A percentile compares a stretch with the other conserved stretches of the same genome.
These are phyloP conservation scores for Lacanobia oleracea DNA, from an alignment of 2,888 invertebrate species.

Conservation along the genomic window DNA sequence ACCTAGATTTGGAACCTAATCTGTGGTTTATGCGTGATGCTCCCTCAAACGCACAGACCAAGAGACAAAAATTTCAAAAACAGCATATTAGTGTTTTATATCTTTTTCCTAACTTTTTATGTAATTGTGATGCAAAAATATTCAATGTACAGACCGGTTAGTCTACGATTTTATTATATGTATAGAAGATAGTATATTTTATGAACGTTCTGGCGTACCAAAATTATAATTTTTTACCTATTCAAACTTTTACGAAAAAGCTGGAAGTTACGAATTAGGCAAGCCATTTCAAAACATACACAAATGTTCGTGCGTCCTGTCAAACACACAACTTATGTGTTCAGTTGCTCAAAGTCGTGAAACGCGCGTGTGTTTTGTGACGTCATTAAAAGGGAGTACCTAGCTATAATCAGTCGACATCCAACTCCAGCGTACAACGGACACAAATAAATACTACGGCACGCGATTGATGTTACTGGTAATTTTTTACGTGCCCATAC, in stretches of 20 bases:
- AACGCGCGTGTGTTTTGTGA: conserved; percentile 32
- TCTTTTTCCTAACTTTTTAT: too few relatives aligned
- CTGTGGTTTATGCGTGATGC: too few relatives aligned
- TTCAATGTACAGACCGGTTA: too few relatives aligned
- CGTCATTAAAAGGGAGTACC: conserved; percentile 38
- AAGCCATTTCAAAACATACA: conserved; percentile 10
- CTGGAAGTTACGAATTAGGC: conserved; percentile 6
- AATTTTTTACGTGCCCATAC: conserved; percentile 15
- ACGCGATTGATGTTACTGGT: conserved; percentile 22
- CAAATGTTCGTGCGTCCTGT: conserved; percentile 13
- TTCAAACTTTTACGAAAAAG: not conserved
- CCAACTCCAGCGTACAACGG: conserved; percentile 3
- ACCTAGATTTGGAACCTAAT: too few relatives aligned
- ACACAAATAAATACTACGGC: conserved; percentile 15
- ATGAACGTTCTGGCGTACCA: too few relatives aligned
- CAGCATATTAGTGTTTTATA: too few relatives aligned
- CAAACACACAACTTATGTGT: conserved; percentile 27
- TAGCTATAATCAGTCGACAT: conserved; percentile 19
- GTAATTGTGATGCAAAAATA: too few relatives aligned
- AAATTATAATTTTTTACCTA: too few relatives aligned
- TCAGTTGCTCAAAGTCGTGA: conserved; percentile 12
- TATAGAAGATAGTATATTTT: too few relatives aligned
- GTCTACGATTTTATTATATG: too few relatives aligned
- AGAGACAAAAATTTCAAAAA: too few relatives aligned
- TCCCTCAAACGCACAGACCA: too few relatives aligned